Base-by-base conservation (phyloP, 2,797 vertebrate species). In the Hipposideros larvatus region DNA sequence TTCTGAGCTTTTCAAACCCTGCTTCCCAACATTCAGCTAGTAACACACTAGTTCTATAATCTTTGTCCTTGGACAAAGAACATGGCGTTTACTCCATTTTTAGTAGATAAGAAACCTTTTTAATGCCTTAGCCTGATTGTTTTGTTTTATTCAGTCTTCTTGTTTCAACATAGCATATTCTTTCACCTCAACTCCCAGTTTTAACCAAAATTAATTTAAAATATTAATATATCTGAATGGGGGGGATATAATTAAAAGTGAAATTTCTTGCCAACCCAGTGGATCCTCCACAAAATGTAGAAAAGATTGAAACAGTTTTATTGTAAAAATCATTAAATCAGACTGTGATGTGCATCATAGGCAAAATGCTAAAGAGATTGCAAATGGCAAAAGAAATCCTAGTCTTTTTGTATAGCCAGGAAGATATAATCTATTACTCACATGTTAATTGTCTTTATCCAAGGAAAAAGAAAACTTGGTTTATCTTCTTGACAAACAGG, bases 101-200 rank as follows among this genome's bases (percentile, higher is more conserved):
- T 80, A 84, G 78, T 57, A 79, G 63, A 37, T 11, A 77, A 83
- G 55, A 84, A 83, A 71, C 24, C 84, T 71, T 77, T 82, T 88
- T 34, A 74, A 0, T 51, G 41, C 22, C 22, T 88, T 92, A 83
- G 41, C 92, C 41, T 63, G 11, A 31, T 7, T 57, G 13, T 70
- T 86, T 89, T 87, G 28, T 75, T 91, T 90, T 77, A 41, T 26
- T 79, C 46, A 87, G 14, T 87, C 41, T 90, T 95, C 31, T 61
- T 83, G 6, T 75, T 87, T 85, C 84, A 68, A 82, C 9, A 15
- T 59, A 68, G 11, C 0, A 51, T 86, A 86, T 80, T 86, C 34
- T 71, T 92, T 87, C 46, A 71, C 22, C 21, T 92, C 53, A 65
- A 71, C n/a, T 93, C 7, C 4, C 68, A 7, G 28, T 73, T 68